Conservation (phyloP, 2,888 invertebrate species). For the Galerucella nymphaeae region DNA sequence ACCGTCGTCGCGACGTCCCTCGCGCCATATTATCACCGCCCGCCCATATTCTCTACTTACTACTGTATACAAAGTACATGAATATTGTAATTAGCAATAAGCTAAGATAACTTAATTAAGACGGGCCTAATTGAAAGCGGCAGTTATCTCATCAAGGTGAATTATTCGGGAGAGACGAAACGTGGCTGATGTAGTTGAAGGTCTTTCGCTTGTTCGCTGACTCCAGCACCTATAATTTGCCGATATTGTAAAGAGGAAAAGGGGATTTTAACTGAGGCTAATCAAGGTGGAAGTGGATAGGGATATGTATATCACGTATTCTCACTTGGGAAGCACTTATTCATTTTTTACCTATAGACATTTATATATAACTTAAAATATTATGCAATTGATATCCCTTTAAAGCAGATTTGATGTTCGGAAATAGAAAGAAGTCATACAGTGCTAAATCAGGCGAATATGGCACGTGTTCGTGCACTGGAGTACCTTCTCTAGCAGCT, state of each 20-base stretch:
- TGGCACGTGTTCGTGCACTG: too few relatives aligned
- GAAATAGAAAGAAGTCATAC: too few relatives aligned
- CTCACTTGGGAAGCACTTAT: neutral
- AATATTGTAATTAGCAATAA: conserved; percentile 58
- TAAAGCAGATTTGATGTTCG: too few relatives aligned
- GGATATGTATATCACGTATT: conserved; percentile 16
- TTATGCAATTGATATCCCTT: too few relatives aligned
- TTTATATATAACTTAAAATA: neutral
- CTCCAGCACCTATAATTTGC: conserved; percentile 22
- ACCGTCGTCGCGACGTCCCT: conserved; percentile 14
- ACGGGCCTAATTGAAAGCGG: conserved; percentile 59
- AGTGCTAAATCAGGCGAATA: too few relatives aligned
- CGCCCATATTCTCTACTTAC: conserved; percentile 21
- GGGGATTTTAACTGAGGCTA: conserved; percentile 10
- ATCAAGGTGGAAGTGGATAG: conserved; percentile 28
- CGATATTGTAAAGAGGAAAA: conserved; percentile 13
- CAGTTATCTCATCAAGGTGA: conserved; percentile 62
- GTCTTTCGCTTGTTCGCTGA: conserved; percentile 13
- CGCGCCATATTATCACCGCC: conserved; percentile 6
- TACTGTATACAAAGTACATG: conserved; percentile 43
- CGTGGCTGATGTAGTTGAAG: conserved; percentile 38
- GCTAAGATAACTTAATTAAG: conserved; percentile 60
- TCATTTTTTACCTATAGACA: neutral
- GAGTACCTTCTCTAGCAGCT: too few relatives aligned
- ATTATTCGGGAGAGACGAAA: conserved; percentile 55